A percentile compares a stretch with the other conserved stretches of the same genome.
Evolutionary conservation across 2,888 invertebrate species (phyloP).

Genomic region (Capitulum mitella): DNA sequence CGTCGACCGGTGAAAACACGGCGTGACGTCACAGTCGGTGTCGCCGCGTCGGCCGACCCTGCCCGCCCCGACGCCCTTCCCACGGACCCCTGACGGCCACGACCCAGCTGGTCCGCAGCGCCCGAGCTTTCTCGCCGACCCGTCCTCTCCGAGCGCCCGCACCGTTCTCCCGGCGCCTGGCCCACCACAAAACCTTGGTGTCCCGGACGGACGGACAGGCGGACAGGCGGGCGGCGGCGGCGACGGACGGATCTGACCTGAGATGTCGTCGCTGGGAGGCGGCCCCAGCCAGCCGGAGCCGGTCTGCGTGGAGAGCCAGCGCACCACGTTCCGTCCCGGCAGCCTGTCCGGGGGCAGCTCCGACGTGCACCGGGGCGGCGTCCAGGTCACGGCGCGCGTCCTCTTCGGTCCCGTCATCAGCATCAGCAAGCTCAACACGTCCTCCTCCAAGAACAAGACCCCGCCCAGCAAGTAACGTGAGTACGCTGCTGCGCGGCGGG

Average conservation of each 20-base stretch:
- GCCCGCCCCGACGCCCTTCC: background rate
- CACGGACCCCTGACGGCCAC: background rate
- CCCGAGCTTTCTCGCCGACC: background rate
- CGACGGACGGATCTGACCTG: background rate
- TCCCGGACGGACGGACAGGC: too few relatives aligned
- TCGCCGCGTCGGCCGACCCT: background rate
- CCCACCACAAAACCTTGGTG: too few relatives aligned
- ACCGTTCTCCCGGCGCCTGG: too few relatives aligned
- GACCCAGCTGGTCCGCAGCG: background rate
- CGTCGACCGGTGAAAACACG: background rate
- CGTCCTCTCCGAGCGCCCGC: too few relatives aligned
- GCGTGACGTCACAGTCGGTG: background rate
- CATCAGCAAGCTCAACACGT: constrained; percentile 18
- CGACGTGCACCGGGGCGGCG: background rate
- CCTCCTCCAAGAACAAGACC: constrained; percentile 2
- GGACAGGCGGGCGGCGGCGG: too few relatives aligned
- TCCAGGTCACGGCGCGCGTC: constrained; percentile 7
- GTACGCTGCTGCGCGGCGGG: background rate
- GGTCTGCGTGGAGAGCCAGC: constrained; percentile 6
- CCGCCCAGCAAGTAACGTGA: constrained; percentile 7
- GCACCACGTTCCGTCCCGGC: background rate
- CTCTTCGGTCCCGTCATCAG: background rate
- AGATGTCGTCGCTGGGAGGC: background rate
- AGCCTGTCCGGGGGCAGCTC: background rate
- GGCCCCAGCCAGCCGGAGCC: background rate